Base-by-base conservation (phyloP, 2,797 vertebrate genomes). In the Sebastes jordani region DNA sequence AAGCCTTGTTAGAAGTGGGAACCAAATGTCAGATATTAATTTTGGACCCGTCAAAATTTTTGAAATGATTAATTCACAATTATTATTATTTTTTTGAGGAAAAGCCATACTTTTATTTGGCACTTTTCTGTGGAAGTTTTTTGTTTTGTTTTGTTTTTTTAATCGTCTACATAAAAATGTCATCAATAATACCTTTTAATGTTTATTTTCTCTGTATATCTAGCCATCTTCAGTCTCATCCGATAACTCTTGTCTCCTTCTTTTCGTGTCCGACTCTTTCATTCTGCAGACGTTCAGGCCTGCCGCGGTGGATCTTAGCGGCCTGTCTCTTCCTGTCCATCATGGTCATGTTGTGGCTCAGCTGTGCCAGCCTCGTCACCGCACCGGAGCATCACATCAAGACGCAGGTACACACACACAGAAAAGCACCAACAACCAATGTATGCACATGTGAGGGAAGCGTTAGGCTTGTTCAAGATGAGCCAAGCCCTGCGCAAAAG, bases 331-430 rank as follows among this genome's bases (percentile, higher is more conserved):
- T 99, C 93, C 94, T 99, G 70, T 99, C 98, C 7, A 96, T 99
- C 92, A 95, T 99, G 96, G 97, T 99, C 80, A 98, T 99, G 97
- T 86, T 99, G 84, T 99, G 98, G 98, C 96, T 99, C 61, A 98
- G 98, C 93, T 99, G 98, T 13, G 98, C 98, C 91, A 98, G 97
- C 22, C 91, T 99, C 38, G 97, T 98, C 87, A 98, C 98, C 0
- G 97, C 98, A 0, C 98, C 98, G 0, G 97, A 98, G 89, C 98
- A 98, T 89, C 97, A 98, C 77, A 85, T 99, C 92, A 98, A 97
- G 93, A 95, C 96, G 11, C 97, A 98, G 97, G 98, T 99, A 95
- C 32, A 13, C 64, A 38, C 42, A n/a, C 79, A 27, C 27, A 59
- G 3, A 70, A 18, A 56, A 16, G 52, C 6, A 42, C 11, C 46